Evolutionary conservation across 2,797 vertebrate genomes (phyloP), one percentile per base, ranked within the genome.

Genomic region (Graptemys geographica): DNA sequence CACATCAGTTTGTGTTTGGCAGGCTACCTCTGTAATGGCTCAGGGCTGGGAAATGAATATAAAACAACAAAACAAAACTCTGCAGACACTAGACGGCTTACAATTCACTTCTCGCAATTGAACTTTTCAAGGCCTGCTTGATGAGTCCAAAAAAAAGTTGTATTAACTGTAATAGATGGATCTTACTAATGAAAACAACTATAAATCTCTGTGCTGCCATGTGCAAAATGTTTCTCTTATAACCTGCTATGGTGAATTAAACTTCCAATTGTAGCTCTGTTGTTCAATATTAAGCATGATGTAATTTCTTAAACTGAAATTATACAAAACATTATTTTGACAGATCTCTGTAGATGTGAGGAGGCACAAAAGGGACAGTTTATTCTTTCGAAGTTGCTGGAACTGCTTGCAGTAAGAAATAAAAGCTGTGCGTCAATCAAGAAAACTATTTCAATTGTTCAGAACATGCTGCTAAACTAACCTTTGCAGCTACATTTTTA

Each of bases 291-390:
- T 11, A 59, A 86, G 56, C 92, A 93, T 4, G 56, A 81, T 72
- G 69, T 15, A 72, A 79, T 44, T 74, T 88, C 8, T 83, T 87
- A 47, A 44, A 83, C 27, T 93, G 81, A 59, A 11, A 84, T 87
- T 90, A 33, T 82, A 11, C 57, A 78, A 95, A 96, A 96, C 41
- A 1, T 62, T 97, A 0, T 98, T 96, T 98, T 94, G 79, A 96
- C 98, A 98, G 98, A 95, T 97, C 92, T 84, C 95, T 81, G 86
- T 81, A 51, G 88, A 94, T 56, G 74, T 80, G 93, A 96, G 94
- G 96, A 90, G 84, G 90, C 83, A 85, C 90, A 62, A 95, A 91
- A 92, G 90, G 80, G 88, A 91, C 85, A 2, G 49, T 82, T 49
- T 33, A 19, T 74, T 84, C 80, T 83, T 55, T 41, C 76, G 57